phyloP scores from a whole-genome alignment of 2,113 vertebrate species.

The Hipposideros armiger region DNA sequence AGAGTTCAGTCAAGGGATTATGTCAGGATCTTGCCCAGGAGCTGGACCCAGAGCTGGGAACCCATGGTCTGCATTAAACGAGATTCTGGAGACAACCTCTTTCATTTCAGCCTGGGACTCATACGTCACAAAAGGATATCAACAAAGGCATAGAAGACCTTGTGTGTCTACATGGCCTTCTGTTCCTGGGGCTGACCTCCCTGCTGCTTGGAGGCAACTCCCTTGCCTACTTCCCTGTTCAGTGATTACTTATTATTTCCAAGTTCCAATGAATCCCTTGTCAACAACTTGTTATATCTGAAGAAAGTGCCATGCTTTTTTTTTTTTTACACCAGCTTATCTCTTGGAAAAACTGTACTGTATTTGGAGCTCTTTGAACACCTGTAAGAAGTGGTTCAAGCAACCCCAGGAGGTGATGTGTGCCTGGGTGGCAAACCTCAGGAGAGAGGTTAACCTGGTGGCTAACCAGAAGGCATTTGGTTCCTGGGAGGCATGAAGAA shows the following conservation, averaged over 20 bases:
- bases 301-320: background rate
- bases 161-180: background rate
- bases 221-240: background rate
- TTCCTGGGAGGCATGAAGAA: background rate
- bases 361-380: background rate
- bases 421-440: background rate
- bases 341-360: background rate
- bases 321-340: background rate
- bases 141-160: background rate
- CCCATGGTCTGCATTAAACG: background rate
- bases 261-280: background rate
- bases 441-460: background rate
- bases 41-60: background rate
- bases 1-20: background rate
- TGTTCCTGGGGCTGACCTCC: background rate
- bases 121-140: background rate
- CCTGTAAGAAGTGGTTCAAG: background rate
- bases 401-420: background rate
- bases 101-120: background rate
- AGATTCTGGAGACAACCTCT: background rate
- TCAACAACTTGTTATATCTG: background rate
- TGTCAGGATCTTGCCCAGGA: background rate
- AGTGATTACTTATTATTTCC: background rate
- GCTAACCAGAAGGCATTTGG: background rate
- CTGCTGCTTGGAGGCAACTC: background rate